Evolutionary conservation across 2,113 vertebrate species (phyloP), one percentile per base, ranked within the genome.

Genomic region (Crotalus helleri): DNA sequence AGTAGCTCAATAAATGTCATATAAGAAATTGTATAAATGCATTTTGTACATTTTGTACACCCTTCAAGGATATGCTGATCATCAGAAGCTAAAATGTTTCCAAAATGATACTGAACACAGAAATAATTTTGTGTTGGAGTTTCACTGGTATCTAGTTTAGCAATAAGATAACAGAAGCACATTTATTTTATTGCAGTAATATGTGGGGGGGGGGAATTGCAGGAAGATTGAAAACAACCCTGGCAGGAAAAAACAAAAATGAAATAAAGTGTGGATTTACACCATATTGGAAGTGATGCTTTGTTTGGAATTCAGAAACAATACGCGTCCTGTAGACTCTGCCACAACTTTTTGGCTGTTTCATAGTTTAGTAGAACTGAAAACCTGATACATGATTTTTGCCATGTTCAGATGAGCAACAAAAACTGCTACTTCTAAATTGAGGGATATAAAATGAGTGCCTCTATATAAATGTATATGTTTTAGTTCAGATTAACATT

Each of bases 1-100:
- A 74, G n/a, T 69, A 88, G 23, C n/a, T 92, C 88, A 92, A 69
- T 92, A 92, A 92, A 92, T 61, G 24, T 57, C 23, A 85, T 91
- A 2, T 33, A 39, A 39, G 6, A 87, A 92, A 51, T n/a, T 5
- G 88, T 92, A 24, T 57, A 58, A 81, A 89, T 59, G 53, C 4
- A 26, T 51, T 58, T 59, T n/a, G 59, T 91, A 81, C 4, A 26
- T 51, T 58, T 59, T n/a, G 59, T 91, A 81, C 26, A 58, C 69
- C 21, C 29, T 39, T 59, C 33, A 46, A 44, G 33, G 21, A 58
- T 23, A 7, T 89, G 29, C 54, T 17, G 33, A 39, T 55, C 5
- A 33, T 8, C 0, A 13, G 33, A 57, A 44, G 33, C 5, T 46
- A 59, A 39, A 59, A 89, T 39, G n/a, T 89, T 89, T 44, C 13